These are phyloP conservation scores for Cranoglanis bouderius DNA, from an alignment of 2,113 vertebrate species.

Conservation along the genomic window DNA sequence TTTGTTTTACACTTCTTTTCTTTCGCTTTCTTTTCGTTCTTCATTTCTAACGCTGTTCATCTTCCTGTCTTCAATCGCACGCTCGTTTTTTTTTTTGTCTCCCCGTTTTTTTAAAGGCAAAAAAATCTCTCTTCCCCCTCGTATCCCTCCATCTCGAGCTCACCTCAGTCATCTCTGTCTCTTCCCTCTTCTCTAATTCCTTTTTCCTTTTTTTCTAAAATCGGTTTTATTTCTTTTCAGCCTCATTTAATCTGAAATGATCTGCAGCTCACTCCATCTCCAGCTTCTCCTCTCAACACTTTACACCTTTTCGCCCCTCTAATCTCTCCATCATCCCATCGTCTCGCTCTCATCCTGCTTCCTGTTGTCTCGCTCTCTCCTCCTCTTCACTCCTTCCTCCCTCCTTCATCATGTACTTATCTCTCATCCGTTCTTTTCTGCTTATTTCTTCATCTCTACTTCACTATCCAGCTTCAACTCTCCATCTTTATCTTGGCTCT, in stretches of 20 bases:
- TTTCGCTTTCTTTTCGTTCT: too few relatives aligned
- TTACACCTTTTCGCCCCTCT: background rate
- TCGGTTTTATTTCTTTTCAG: background rate
- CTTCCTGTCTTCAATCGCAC: background rate
- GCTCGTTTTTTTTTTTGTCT: background rate
- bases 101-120: background rate
- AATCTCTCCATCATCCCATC: constrained; percentile 1
- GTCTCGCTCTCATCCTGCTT: background rate
- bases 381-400: background rate
- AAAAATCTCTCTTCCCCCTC: background rate
- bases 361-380: background rate
- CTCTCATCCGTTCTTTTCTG: background rate
- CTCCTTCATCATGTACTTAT: background rate
- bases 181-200: background rate
- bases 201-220: background rate
- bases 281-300: background rate
- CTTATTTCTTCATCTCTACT: background rate
- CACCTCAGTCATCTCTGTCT: background rate
- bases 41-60: background rate
- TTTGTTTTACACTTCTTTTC: too few relatives aligned
- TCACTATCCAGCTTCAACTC: background rate
- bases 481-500: background rate
- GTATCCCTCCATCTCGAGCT: background rate
- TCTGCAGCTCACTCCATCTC: background rate
- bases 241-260: constrained; percentile 14